Evolutionary conservation across 2,888 invertebrate genomes (phyloP), one percentile per base, ranked within the genome.

Genomic region (Yponomeuta evonymella): DNA sequence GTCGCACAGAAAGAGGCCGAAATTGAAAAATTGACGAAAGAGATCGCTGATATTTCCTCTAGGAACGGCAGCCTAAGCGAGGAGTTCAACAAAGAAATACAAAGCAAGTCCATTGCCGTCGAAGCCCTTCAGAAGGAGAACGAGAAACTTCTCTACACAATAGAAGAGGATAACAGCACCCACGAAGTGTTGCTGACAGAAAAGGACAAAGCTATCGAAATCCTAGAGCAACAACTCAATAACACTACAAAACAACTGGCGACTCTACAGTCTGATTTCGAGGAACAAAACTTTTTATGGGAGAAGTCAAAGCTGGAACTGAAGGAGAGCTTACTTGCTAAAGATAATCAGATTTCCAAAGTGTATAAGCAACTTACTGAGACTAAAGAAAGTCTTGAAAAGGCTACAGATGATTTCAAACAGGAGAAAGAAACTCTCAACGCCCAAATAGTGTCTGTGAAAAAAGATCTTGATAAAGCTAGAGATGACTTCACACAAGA

Each of bases 151-250:
- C 83, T 81, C n/a, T 79, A 78, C 72, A 76, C 78, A 2, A 79
- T 84, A 67, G 80, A 85, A 76, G 79, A 83, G 74, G 80, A 82
- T 70, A 85, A 81, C 30, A 83, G 76, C 72, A 83, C 75, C 62
- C 80, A 82, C 73, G 84, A 83, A 76, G 68, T 79, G 4, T 67
- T 81, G 51, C 65, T 83, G 9, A 83, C 82, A 75, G 84, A 84
- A 72, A 86, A 86, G 72, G 80, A 84, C 70, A 73, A 72, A 48
- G 72, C 81, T 11, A 83, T 86, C 65, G 80, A 82, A 70, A 77
- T 75, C 51, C 72, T 87, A 15, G 83, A 85, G 74, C 74, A 77
- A 66, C 77, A 78, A 66, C 64, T 84, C 23, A 81, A 80, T 75
- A 72, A 73, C 43, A 73, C 76, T 30, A 75, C 72, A 43, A 72